Percentiles rank a stretch among this genome's conserved stretches.
These are phyloP conservation scores for Drosophila maculinotata DNA, from an alignment of 2,888 invertebrate genomes.

Conservation along the genomic window DNA sequence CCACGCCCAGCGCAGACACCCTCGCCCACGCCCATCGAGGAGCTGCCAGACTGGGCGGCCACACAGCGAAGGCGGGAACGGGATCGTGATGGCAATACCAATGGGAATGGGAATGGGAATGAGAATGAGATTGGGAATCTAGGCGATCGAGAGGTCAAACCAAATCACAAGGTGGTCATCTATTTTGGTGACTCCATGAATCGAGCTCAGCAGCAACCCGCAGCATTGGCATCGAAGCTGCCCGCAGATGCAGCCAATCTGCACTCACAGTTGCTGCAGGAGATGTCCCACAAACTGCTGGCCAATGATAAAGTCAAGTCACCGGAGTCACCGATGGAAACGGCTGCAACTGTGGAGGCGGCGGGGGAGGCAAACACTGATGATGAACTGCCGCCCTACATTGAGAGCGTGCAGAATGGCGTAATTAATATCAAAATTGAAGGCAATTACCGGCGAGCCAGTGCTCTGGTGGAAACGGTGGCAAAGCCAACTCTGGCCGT, in stretches of 20 bases:
- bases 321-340: conserved; percentile 2
- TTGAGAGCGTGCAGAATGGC: conserved; percentile 86
- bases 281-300: conserved; percentile 76
- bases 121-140: conserved; percentile 42
- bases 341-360: neutral
- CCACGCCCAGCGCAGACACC: conserved; percentile 72
- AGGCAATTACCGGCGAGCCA: conserved; percentile 87
- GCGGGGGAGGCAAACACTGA: conserved; percentile 48
- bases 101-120: conserved; percentile 75
- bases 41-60: conserved; percentile 72
- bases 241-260: conserved; percentile 54
- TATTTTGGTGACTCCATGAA: conserved; percentile 89
- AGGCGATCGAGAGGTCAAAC: conserved; percentile 63
- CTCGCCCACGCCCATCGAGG: conserved; percentile 79
- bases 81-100: conserved; percentile 54
- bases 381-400: conserved; percentile 85
- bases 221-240: conserved; percentile 27
- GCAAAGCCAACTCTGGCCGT: conserved; percentile 81
- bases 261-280: conserved; percentile 71
- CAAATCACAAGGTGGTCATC: conserved; percentile 89
- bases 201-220: conserved; percentile 46
- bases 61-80: conserved; percentile 30
- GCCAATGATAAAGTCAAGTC: conserved; percentile 46
- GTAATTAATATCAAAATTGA: conserved; percentile 88
- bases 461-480: conserved; percentile 87